Evolutionary conservation across 2,888 invertebrate species (phyloP).

Genomic region (Netelia inedita): DNA sequence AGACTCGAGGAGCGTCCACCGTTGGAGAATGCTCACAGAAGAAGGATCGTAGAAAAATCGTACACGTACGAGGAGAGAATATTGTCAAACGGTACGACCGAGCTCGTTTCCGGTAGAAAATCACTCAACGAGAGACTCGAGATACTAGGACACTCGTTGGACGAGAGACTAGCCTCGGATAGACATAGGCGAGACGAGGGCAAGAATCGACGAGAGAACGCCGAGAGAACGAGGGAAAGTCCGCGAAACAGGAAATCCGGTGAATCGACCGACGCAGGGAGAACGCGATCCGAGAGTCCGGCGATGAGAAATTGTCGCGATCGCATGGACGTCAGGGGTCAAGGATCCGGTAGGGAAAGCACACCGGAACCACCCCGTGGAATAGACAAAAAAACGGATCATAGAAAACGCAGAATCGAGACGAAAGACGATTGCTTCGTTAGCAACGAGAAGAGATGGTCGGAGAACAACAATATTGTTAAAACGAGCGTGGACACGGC

Average conservation of each 20-base stretch:
- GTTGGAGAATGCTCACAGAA: conserved; percentile 68
- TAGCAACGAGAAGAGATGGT: conserved; percentile 70
- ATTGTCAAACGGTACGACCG: conserved; percentile 64
- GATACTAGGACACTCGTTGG: conserved; percentile 66
- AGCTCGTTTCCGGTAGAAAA: conserved; percentile 69
- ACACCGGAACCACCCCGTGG: conserved; percentile 86
- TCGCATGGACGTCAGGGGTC: conserved; percentile 84
- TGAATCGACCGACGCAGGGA: conserved; percentile 60
- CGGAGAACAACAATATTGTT: conserved; percentile 61
- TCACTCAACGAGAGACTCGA: conserved; percentile 72
- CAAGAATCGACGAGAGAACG: conserved; percentile 55
- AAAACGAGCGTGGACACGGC: conserved; percentile 64
- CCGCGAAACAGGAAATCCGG: conserved; percentile 65
- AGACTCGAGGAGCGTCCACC: conserved; percentile 68
- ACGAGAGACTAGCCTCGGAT: conserved; percentile 63
- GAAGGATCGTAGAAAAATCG: conserved; percentile 70
- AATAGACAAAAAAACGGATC: conserved; percentile 76
- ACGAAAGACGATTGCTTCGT: conserved; percentile 62
- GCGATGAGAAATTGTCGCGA: conserved; percentile 66
- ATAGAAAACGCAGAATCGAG: conserved; percentile 70
- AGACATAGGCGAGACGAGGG: conserved; percentile 68
- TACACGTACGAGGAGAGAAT: conserved; percentile 70
- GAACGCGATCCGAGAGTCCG: conserved; percentile 73
- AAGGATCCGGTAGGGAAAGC: conserved; percentile 89
- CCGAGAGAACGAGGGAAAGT: conserved; percentile 62